Conservation (phyloP, 1,140 invertebrate genomes). For the Elymnias hypermnestra region DNA sequence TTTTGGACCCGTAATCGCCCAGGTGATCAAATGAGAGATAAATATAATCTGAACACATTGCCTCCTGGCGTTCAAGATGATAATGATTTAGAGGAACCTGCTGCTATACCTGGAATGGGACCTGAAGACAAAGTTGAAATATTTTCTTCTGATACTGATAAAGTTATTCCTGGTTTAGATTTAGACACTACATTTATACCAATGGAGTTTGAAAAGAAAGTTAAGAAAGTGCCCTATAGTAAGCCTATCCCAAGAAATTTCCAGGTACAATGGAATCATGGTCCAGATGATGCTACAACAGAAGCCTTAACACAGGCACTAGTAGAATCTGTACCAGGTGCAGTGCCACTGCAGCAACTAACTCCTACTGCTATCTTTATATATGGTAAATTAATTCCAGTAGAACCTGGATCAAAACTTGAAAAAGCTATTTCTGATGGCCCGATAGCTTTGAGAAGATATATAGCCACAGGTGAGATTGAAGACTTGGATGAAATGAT, state of each 20-base stretch:
- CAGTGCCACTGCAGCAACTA: constrained; percentile 82
- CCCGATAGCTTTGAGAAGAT: constrained; percentile 84
- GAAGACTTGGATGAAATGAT: constrained; percentile 86
- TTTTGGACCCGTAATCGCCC: constrained; percentile 99
- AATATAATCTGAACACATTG: constrained; percentile 96
- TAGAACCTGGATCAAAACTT: constrained; percentile 84
- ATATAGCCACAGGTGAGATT: constrained; percentile 85
- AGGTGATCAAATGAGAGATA: constrained; percentile 98
- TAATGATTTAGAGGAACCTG: constrained; percentile 82
- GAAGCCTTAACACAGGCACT: constrained; percentile 80
- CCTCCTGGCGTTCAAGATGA: constrained; percentile 81
- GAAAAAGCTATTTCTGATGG: constrained; percentile 85
- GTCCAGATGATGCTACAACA: constrained; percentile 78
- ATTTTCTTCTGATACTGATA: constrained; percentile 76
- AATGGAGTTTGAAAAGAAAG: constrained; percentile 81
- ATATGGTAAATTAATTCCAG: constrained; percentile 86
- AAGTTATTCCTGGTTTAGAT: constrained; percentile 91
- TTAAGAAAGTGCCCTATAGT: constrained; percentile 93
- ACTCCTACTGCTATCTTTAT: constrained; percentile 86
- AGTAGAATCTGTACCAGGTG: constrained; percentile 84
- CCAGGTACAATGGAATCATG: constrained; percentile 96
- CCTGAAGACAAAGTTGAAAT: constrained; percentile 92
- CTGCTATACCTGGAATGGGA: constrained; percentile 95
- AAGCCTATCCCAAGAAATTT: constrained; percentile 97
- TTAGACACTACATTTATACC: constrained; percentile 81